Evolutionary conservation across 2,113 vertebrate species (phyloP), one percentile per base, ranked within the genome.

Genomic region (Catharus minimus): DNA sequence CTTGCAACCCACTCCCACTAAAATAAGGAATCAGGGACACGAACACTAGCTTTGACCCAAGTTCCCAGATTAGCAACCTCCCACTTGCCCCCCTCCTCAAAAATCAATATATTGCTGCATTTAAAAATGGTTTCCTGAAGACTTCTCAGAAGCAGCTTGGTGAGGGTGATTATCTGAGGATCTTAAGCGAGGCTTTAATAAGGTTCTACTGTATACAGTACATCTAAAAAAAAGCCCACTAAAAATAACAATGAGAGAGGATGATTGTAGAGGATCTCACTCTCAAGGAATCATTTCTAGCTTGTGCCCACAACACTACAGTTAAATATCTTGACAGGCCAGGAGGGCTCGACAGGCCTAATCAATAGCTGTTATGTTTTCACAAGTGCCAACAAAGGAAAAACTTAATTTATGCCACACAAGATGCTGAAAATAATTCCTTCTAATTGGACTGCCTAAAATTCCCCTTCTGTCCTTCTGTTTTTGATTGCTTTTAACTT

Each of bases 321-420:
- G 91, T 30, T 73, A 90, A 96, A 90, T 94, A 93, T 91, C 91
- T 92, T 58, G 69, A 90, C 93, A 96, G 93, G 90, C 68, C 88
- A 88, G 21, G 4, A 91, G 87, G 87, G 83, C 90, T 93, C 50
- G 15, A 92, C 91, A 82, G 87, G 79, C 78, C 93, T 94, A 83
- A 96, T 95, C 94, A 92, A 93, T 96, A 95, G 82, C 91, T 95
- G 93, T 93, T 95, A 94, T 91, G 80, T 96, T 68, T 90, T 95
- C 72, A 8, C 87, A 93, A 96, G 87, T 90, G 89, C 69, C 90
- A 94, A 85, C 89, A 93, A 95, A 94, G 92, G 76, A 65, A 88
- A 92, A 93, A 88, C 83, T 76, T 93, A 91, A 92, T 95, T 94
- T 92, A 93, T 93, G 93, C 89, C 41, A 73, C 60, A 38, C 71